Evolutionary conservation across 2,888 invertebrate genomes (phyloP), one percentile per base, ranked within the genome.

Genomic region (Strigamia maritima): DNA sequence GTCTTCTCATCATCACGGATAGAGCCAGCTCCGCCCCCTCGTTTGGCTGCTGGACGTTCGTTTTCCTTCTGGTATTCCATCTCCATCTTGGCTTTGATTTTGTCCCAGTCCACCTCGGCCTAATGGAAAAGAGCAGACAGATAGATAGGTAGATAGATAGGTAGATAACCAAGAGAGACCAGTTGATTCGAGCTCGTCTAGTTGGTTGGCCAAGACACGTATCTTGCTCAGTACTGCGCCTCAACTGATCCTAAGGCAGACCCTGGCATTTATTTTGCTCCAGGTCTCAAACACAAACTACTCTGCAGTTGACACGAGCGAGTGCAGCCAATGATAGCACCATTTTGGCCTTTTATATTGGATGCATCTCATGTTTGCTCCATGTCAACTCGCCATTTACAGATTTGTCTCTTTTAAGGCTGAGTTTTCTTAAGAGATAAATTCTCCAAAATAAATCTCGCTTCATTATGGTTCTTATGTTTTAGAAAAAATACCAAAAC

Each of bases 31-130:
- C 60, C 60, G 24, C 60, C 60, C 22, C 22, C 60, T 70, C 70
- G 79, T 79, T 79, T 49, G 54, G 60, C 78, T 38, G 31, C 38
- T 74, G 54, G 75, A 22, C 79, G 80, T 75, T 82, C 81, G n/a
- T 81, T 79, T 78, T 86, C 85, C 84, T 83, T 85, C 77, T 84
- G 83, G 79, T 83, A 84, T 82, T 88, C 88, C 35, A 82, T 82
- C 80, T 85, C 85, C 76, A 89, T 85, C 84, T 88, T 88, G 80
- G 87, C 85, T 81, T 86, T 84, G 22, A 89, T 86, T 83, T 87
- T 88, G 78, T 87, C 87, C 82, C 85, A 86, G 82, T 88, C 87
- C 76, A 88, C 83, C 78, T 84, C 85, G 75, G 88, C 85, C 88
- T 88, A 82, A 54, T 54, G 54, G 54, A 60, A 85, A 85, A 77